These are phyloP conservation scores for Aleiodes testaceus DNA, from an alignment of 2,888 invertebrate genomes.

Conservation along the genomic window DNA sequence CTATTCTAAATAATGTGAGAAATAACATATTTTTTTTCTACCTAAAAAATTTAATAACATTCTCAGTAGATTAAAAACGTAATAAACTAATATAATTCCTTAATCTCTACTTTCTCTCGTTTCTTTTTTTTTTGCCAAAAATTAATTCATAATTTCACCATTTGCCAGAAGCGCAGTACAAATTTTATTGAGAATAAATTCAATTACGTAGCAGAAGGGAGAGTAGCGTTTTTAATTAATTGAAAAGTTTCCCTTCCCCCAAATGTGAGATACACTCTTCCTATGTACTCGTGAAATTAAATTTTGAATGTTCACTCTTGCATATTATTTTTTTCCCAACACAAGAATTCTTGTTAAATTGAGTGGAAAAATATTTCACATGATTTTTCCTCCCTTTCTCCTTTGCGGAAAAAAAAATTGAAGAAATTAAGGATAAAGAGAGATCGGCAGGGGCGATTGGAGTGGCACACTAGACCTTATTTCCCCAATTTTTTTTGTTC, in stretches of 20 bases:
- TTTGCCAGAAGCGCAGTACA: too few species aligned
- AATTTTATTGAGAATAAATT: not conserved
- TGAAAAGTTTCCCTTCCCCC: not conserved
- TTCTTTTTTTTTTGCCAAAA: too few species aligned
- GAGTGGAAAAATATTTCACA: constrained; percentile 4
- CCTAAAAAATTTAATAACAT: constrained; percentile 8
- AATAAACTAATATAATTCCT: too few species aligned
- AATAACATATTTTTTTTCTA: not conserved
- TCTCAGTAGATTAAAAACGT: too few species aligned
- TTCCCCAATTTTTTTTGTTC: constrained; percentile 7
- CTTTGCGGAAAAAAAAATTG: not conserved
- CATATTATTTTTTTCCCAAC: not conserved
- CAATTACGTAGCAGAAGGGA: constrained; percentile 3
- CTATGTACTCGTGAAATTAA: constrained; percentile 4
- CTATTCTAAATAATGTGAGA: constrained; percentile 24
- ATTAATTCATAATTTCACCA: too few species aligned
- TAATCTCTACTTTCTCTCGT: too few species aligned
- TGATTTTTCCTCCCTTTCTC: constrained; percentile 22
- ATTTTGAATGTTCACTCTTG: not conserved
- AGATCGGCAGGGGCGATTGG: constrained; percentile 35
- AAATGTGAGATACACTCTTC: not conserved
- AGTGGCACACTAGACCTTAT: constrained; percentile 38
- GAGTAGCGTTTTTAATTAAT: constrained; percentile 1
- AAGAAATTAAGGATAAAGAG: constrained; percentile 12
- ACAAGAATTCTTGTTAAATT: not conserved